Evolutionary conservation across 1,140 invertebrate species (phyloP), one percentile per base, ranked within the genome.

Genomic region (Drosophila chauvacae): DNA sequence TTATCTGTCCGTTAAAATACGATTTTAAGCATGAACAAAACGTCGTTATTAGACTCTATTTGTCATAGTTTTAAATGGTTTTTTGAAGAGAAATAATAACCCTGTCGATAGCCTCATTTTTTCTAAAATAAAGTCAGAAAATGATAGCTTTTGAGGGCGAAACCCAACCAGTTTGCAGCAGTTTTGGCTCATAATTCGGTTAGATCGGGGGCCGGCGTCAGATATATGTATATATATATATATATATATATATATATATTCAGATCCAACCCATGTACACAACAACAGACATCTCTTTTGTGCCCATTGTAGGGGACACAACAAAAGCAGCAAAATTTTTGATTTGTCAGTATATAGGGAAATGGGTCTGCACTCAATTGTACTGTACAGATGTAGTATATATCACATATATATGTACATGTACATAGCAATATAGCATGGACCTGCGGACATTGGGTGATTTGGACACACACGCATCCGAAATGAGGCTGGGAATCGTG

Each of bases 341-440:
- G 83, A 88, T 83, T 86, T 83, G 74, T 81, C 45, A 76, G 82
- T 86, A 82, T 82, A 87, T 86, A 70, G 83, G 83, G 83, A 86
- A 86, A 86, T 88, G 80, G 86, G 85, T 85, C 86, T 90, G 64
- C 71, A 77, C 85, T 90, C 81, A 90, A 90, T 90, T 90, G 70
- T 73, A 69, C 37, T 42, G 41, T 63, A 55, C 37, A 45, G 20
- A 42, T 45, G 23, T 63, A 44, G 55, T 55, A 55, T 59, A 18
- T 65, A 48, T 30, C 26, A 16, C 16, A 50, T 30, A 5, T 30
- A 51, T 16, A 9, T 30, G 9, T 30, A 7, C 7, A 28, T 30
- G 7, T 30, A 50, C n/a, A 30, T 23, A 16, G 10, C 11, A 14
- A 51, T 51, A 51, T 51, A 33, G 50, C 50, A 20, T 39, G 26